phyloP scores from a whole-genome alignment of 2,888 invertebrate genomes.

The Belgica antarctica region DNA sequence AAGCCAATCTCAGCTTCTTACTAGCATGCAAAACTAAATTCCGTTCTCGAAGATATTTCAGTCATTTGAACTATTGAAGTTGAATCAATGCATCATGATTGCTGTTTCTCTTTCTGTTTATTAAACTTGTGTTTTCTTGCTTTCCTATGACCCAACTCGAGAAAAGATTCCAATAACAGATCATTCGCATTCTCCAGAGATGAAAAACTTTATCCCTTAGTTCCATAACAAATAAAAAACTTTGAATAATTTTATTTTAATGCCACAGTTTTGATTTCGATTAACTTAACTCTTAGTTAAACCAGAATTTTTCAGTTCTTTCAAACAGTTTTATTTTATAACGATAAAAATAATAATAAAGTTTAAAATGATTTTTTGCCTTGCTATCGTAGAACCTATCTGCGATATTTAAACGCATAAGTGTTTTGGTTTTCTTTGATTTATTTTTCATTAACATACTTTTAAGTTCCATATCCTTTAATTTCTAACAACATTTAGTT shows the following conservation, averaged over 20 bases:
- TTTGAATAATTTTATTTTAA: constrained; percentile 17
- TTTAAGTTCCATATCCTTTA: constrained; percentile 5
- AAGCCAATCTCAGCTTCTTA: constrained; percentile 13
- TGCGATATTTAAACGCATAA: constrained; percentile 11
- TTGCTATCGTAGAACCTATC: background rate
- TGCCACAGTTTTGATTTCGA: constrained; percentile 36
- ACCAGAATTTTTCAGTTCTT: constrained; percentile 6
- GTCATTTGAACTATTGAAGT: constrained; percentile 12
- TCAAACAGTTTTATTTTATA: constrained; percentile 2
- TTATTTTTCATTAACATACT: background rate
- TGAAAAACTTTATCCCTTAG: constrained; percentile 5
- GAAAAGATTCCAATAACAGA: background rate
- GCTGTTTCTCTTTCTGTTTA: constrained; percentile 17
- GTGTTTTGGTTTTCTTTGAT: constrained; percentile 32
- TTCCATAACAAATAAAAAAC: background rate
- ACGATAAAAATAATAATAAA: background rate
- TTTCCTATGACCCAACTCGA: background rate
- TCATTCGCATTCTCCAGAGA: background rate
- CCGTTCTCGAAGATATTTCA: constrained; percentile 8
- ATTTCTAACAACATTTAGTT: constrained; percentile 1
- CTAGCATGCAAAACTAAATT: constrained; percentile 39
- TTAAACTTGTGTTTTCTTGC: background rate
- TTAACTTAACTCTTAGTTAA: too few species aligned
- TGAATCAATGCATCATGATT: constrained; percentile 23
- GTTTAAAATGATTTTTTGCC: constrained; percentile 11